Evolutionary conservation across 2,797 vertebrate genomes (phyloP).

Genomic region (Buphagus erythrorhynchus): DNA sequence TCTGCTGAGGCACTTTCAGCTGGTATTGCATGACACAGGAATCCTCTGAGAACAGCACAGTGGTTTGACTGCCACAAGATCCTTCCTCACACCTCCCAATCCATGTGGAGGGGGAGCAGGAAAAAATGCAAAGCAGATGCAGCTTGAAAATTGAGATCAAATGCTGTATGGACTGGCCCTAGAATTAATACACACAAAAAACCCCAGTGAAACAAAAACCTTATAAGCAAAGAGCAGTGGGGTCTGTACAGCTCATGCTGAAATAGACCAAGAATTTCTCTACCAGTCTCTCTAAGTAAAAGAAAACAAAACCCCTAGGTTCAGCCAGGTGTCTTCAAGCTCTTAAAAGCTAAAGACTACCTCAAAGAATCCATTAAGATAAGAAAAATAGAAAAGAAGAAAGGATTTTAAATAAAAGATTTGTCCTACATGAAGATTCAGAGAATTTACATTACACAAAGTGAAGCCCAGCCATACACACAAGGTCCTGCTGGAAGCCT

Average conservation of each 20-base stretch:
- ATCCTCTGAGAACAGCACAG: neutral
- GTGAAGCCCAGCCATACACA: neutral
- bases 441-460: neutral
- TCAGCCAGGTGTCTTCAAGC: neutral
- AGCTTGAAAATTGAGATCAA: neutral
- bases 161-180: neutral
- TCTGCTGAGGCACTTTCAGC: neutral
- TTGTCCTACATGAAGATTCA: neutral
- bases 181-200: neutral
- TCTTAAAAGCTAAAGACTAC: neutral
- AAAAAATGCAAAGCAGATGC: neutral
- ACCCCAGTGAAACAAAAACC: neutral
- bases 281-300: neutral
- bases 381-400: neutral
- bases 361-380: neutral
- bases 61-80: neutral
- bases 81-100: neutral
- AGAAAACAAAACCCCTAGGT: neutral
- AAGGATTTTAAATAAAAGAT: neutral
- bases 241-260: neutral
- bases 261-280: neutral
- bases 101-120: neutral
- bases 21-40: neutral
- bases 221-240: neutral
- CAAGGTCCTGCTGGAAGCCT: neutral